Conservation (phyloP, 1,140 invertebrate species). For the Drosophila watanabei region DNA sequence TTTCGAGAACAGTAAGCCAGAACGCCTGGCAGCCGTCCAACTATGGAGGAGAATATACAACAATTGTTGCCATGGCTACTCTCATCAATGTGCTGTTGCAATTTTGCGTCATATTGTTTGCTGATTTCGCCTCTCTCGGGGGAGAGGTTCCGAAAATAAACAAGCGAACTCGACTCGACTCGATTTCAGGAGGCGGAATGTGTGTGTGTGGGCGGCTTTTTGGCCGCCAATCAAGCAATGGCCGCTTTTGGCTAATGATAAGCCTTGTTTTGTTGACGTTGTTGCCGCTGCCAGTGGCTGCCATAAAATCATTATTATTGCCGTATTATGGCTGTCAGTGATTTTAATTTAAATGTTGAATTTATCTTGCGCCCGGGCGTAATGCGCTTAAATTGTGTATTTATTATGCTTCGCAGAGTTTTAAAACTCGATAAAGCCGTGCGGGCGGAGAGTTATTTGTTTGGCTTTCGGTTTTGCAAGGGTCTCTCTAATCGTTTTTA, state of each 20-base stretch:
- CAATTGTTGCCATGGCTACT: constrained; percentile 58
- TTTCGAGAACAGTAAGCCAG: constrained; percentile 30
- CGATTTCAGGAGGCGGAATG: constrained; percentile 9
- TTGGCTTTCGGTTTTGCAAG: constrained; percentile 13
- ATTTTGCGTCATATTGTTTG: constrained; percentile 79
- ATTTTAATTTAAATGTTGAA: constrained; percentile 73
- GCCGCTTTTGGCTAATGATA: constrained; percentile 73
- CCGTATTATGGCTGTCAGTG: constrained; percentile 69
- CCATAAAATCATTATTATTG: constrained; percentile 76
- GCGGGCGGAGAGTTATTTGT: constrained; percentile 11
- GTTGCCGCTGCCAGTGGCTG: constrained; percentile 23
- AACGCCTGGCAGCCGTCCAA: constrained; percentile 71
- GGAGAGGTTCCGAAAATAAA: constrained; percentile 67
- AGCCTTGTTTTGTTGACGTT: constrained; percentile 70
- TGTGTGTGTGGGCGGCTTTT: constrained; percentile 5
- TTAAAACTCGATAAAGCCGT: constrained; percentile 26
- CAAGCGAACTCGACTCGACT: constrained; percentile 20
- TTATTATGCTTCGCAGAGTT: constrained; percentile 57
- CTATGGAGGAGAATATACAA: constrained; percentile 38
- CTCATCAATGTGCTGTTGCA: constrained; percentile 57
- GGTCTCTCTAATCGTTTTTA: constrained; percentile 19
- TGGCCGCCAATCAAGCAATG: constrained; percentile 67
- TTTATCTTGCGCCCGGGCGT: constrained; percentile 38
- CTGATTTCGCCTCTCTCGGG: constrained; percentile 66
- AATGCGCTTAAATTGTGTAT: constrained; percentile 58